These are phyloP conservation scores for Takifugu rubripes DNA, from an alignment of 2,797 vertebrate species.

Conservation along the genomic window DNA sequence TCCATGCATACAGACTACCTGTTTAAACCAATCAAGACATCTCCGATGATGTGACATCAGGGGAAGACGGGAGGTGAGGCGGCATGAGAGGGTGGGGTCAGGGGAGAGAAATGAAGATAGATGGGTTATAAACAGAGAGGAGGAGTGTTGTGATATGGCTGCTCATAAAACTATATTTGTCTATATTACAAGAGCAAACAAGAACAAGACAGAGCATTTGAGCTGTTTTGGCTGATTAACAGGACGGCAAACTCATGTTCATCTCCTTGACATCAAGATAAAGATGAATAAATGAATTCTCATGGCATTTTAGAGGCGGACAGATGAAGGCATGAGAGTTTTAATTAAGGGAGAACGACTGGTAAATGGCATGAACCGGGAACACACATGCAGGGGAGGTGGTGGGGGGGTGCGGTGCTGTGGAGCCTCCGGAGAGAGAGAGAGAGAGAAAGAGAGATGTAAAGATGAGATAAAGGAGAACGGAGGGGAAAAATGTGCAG, in stretches of 20 bases:
- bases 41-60: conserved; percentile 34
- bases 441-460: conserved; percentile 12
- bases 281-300: conserved; percentile 11
- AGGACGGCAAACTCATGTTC: too few relatives aligned
- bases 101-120: conserved; percentile 20
- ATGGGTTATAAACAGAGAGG: conserved; percentile 16
- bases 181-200: neutral
- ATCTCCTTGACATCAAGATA: conserved; percentile 6
- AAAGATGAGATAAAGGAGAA: conserved; percentile 38
- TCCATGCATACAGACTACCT: conserved; percentile 69
- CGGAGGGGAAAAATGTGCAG: conserved; percentile 23
- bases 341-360: conserved; percentile 14
- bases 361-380: conserved; percentile 28
- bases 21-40: conserved; percentile 57
- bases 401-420: conserved; percentile 36
- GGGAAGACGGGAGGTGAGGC: conserved; percentile 31
- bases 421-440: conserved; percentile 17
- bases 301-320: conserved; percentile 11
- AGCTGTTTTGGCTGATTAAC: too few relatives aligned
- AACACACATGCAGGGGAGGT: conserved; percentile 1
- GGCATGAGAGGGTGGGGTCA: conserved; percentile 15
- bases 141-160: conserved; percentile 15
- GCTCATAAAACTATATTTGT: conserved; percentile 1
- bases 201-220: neutral
- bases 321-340: conserved; percentile 17